phyloP scores from a whole-genome alignment of 2,113 vertebrate genomes.

The Austrofundulus limnaeus region DNA sequence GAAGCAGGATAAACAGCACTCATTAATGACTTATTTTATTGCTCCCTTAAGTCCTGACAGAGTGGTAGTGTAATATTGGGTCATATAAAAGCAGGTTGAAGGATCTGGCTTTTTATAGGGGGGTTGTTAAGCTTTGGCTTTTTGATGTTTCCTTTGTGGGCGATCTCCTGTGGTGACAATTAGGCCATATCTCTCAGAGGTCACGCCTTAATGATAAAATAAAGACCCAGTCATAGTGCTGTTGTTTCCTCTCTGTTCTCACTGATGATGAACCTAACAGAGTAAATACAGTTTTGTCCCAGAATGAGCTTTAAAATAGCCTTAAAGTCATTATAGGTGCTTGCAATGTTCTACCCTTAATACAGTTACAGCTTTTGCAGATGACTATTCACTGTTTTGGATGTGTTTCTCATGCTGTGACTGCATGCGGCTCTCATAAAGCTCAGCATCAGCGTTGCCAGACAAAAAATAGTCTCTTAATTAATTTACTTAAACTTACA shows the following conservation, averaged over 20 bases:
- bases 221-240: not conserved
- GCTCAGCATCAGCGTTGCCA: too few relatives aligned
- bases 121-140: slow-evolving; percentile 67
- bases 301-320: not conserved
- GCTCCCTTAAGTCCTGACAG: slow-evolving; percentile 49
- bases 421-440: too few relatives aligned
- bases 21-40: slow-evolving; percentile 65
- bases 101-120: slow-evolving; percentile 58
- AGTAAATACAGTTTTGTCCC: not conserved
- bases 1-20: slow-evolving; percentile 48
- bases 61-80: slow-evolving; percentile 52
- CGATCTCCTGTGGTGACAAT: slow-evolving; percentile 38
- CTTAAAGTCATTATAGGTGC: too few relatives aligned
- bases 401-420: too few relatives aligned
- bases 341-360: too few relatives aligned
- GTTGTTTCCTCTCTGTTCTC: too few relatives aligned
- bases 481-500: too few relatives aligned
- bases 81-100: slow-evolving; percentile 62
- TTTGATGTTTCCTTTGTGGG: slow-evolving; percentile 43
- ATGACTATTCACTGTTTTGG: too few relatives aligned
- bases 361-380: too few relatives aligned
- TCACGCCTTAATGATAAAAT: not conserved
- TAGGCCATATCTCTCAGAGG: not conserved
- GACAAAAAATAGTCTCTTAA: too few relatives aligned
- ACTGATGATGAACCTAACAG: not conserved